Evolutionary conservation across 2,797 vertebrate species (phyloP), one percentile per base, ranked within the genome.

Genomic region (Enteromius thamalakanensis): DNA sequence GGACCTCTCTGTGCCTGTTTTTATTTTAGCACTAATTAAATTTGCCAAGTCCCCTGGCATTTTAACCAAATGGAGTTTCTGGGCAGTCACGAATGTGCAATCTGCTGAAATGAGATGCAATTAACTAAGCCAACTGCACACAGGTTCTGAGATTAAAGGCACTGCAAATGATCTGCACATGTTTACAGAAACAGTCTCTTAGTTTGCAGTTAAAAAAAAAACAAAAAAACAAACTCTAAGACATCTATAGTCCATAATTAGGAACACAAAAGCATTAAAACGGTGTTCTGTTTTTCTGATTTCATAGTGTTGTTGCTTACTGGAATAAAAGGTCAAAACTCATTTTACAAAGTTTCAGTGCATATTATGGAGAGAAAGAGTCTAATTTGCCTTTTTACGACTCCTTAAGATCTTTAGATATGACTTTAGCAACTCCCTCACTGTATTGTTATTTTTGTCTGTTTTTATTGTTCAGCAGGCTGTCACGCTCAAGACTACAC

Each of bases 31-130:
- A 65, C 85, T 87, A 81, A 87, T 88, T 88, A 82, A 88, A 88
- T 88, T 86, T 84, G 84, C 83, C 84, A 90, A 86, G 84, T 88
- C 84, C 90, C 82, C 86, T 82, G 90, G 83, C 81, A 86, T 84
- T 82, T 87, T 76, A 81, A 84, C 80, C 60, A 80, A 88, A 85
- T 86, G 80, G 85, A 78, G 85, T 88, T 89, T 88, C 85, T 80
- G 86, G 81, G 86, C 84, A 84, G 82, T 81, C 71, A 32, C 84
- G 58, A 84, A 84, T 80, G 85, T 83, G 78, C 85, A 82, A 58
- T 82, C 84, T 85, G 76, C 78, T 81, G 83, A 84, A 85, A 81
- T 85, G 76, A 82, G 79, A 76, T 83, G 78, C 87, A 89, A 91
- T 91, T 90, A 83, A 86, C 88, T 80, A 80, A 9, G 29, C 75